Base-by-base conservation (phyloP, 1,140 invertebrate species). In the Bombus sibiricus region DNA sequence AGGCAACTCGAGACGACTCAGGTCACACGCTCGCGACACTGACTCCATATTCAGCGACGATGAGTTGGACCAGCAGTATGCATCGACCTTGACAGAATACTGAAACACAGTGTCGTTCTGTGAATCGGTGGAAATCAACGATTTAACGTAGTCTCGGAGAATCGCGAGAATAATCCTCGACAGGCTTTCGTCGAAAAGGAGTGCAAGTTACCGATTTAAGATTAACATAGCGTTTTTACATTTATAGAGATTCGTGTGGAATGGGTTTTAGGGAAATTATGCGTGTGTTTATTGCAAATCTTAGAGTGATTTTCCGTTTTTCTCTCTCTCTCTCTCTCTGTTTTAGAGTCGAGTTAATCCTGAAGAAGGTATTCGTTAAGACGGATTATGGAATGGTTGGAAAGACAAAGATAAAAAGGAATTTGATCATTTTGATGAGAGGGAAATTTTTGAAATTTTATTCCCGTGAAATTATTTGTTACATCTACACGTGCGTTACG, bases 1-100 rank as follows among this genome's bases (percentile, higher is more conserved):
- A 39, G 76, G 39, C 43, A 86, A 53, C 69, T 78, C 53, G 32
- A 83, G 74, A n/a, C 85, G 28, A 0, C 81, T 82, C 22, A 86
- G 83, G 9, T 81, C 25, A 3, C 75, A 39, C 0, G 47, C 62
- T 32, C 72, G 85, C 18, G 62, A 81, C 0, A 5, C 28, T 15
- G 47, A 66, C 18, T 76, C 32, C 3, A 37, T 13, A 18, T 72
- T 25, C 83, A 80, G 76, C 83, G 76, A 84, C 83, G 83, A 85
- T 1, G 83, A 85, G 3, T 12, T 25, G 22, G 62, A 83, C 0
- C 28, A 53, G 6, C 69, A 47, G 28, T 22, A 47, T 6, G 41
- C 15, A 1, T 8, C 9, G 1, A 3, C 25, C 28, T 25, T 10
- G 10, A 3, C 10, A 0, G 43, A 74, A 25, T 39, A 32, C 18